A percentile compares a stretch with the other conserved stretches of the same genome.
Evolutionary conservation across 2,797 vertebrate genomes (phyloP).

Genomic region (Epinephelus malabaricus): DNA sequence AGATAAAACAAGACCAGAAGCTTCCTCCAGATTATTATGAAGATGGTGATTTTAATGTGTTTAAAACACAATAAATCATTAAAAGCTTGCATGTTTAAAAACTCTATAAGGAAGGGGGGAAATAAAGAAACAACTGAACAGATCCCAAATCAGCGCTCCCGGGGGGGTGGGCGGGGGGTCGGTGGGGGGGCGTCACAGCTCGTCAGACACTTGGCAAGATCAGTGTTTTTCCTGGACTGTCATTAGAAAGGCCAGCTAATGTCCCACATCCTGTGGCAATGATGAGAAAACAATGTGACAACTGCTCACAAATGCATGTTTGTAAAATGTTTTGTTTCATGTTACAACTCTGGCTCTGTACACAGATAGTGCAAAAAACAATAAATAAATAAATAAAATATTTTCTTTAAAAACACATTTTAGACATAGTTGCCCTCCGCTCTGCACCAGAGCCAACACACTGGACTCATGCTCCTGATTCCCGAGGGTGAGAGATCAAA

Average conservation of each 20-base stretch:
- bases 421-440: neutral
- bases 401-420: conserved; percentile 27
- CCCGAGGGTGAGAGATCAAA: neutral
- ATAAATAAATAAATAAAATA: neutral
- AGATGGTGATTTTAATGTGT: conserved; percentile 13
- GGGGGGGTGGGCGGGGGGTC: neutral
- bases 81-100: neutral
- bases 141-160: neutral
- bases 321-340: conserved; percentile 19
- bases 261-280: conserved; percentile 21
- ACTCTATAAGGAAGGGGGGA: neutral
- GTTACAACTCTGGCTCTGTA: conserved; percentile 6
- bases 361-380: conserved; percentile 1
- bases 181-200: neutral
- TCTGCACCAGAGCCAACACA: conserved; percentile 12
- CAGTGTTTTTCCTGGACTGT: conserved; percentile 13
- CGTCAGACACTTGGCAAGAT: neutral
- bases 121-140: neutral
- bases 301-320: conserved; percentile 15
- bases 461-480: conserved; percentile 8
- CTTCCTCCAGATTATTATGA: neutral
- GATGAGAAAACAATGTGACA: conserved; percentile 26
- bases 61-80: conserved; percentile 6
- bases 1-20: neutral
- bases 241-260: neutral